phyloP scores from a whole-genome alignment of 2,888 invertebrate genomes.

The Gryllus longicercus region DNA sequence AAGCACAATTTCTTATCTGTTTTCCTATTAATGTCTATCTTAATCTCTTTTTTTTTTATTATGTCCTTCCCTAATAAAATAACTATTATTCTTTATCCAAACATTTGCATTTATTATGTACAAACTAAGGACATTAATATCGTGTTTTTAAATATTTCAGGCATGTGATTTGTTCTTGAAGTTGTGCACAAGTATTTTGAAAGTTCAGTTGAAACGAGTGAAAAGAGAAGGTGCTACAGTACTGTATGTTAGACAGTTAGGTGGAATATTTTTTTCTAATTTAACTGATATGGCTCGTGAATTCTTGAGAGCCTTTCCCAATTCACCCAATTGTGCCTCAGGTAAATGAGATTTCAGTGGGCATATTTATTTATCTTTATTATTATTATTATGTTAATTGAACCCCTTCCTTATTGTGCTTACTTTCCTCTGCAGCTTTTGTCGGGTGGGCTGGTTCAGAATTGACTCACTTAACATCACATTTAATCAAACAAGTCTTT shows the following conservation, averaged over 20 bases:
- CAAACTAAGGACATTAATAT: background rate
- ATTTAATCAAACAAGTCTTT: slow-evolving; percentile 83
- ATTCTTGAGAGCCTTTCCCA: slow-evolving; percentile 76
- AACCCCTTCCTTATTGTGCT: background rate
- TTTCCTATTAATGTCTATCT: no score
- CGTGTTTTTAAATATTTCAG: slow-evolving; percentile 46
- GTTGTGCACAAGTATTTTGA: slow-evolving; percentile 76
- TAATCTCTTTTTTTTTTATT: no score
- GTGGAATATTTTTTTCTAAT: slow-evolving; percentile 79
- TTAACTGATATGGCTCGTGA: slow-evolving; percentile 72
- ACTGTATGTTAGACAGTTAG: slow-evolving; percentile 74
- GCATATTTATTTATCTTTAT: background rate
- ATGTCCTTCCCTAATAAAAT: no score
- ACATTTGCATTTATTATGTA: slow-evolving; percentile 24
- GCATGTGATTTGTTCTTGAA: slow-evolving; percentile 79
- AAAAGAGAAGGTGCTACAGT: slow-evolving; percentile 76
- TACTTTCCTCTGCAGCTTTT: slow-evolving; percentile 56
- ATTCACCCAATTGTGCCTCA: slow-evolving; percentile 68
- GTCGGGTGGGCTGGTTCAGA: slow-evolving; percentile 89
- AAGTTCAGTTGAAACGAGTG: slow-evolving; percentile 75
- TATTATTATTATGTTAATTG: background rate
- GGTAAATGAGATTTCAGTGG: slow-evolving; percentile 49
- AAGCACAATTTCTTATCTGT: no score
- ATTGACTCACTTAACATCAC: slow-evolving; percentile 72
- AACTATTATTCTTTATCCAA: slow-evolving; percentile 23